phyloP scores from a whole-genome alignment of 2,888 invertebrate species.

The Melinopterus prodromus region DNA sequence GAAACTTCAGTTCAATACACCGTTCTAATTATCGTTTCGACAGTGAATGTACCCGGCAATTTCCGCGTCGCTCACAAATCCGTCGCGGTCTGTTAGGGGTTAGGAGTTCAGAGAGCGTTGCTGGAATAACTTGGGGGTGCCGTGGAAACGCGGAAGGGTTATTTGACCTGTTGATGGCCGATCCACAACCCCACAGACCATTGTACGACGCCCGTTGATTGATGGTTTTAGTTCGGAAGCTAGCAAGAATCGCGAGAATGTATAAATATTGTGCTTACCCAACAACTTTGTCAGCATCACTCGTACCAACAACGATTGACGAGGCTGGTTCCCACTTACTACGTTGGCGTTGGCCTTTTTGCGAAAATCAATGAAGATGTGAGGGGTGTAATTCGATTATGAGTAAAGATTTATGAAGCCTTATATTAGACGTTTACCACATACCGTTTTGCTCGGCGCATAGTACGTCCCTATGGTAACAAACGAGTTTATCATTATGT shows the following conservation, averaged over 20 bases:
- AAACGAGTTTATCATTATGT: too few species aligned
- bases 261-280: background rate
- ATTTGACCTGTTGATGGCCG: constrained; percentile 4
- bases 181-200: background rate
- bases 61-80: background rate
- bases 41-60: background rate
- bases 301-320: background rate
- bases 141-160: background rate
- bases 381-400: background rate
- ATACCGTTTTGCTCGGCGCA: background rate
- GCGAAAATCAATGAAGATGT: background rate
- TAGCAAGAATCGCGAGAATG: background rate
- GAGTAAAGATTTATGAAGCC: background rate
- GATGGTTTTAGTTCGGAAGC: background rate
- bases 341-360: background rate
- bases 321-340: background rate
- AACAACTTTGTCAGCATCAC: background rate
- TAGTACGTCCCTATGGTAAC: background rate
- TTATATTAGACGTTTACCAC: background rate
- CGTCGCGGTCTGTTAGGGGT: constrained; percentile 4
- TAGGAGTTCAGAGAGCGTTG: background rate
- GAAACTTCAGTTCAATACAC: background rate
- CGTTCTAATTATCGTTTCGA: background rate
- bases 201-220: background rate
- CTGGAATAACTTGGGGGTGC: background rate